Percentiles rank a stretch among this genome's conserved stretches.
phyloP scores from a whole-genome alignment of 2,888 invertebrate species.

The Byasa hedistus region DNA sequence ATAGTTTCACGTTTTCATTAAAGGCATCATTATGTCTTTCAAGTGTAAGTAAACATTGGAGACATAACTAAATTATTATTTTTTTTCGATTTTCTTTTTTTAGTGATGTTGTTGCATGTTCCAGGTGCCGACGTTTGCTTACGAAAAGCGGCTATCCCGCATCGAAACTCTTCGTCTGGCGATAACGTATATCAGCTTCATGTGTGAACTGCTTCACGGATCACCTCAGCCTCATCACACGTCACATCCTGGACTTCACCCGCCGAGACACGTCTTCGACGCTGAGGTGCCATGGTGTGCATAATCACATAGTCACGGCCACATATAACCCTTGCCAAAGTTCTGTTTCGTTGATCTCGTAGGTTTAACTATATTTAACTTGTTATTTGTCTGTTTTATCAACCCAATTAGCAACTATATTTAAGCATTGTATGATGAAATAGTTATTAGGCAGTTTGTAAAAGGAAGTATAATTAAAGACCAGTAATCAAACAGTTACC shows the following conservation, averaged over 20 bases:
- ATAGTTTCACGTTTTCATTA: too few species aligned
- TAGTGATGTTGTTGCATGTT: neutral
- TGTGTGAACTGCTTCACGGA: constrained; percentile 92
- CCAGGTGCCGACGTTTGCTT: constrained; percentile 96
- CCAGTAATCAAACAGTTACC: too few species aligned
- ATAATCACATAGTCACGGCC: constrained; percentile 37
- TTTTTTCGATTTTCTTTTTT: too few species aligned
- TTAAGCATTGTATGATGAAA: too few species aligned
- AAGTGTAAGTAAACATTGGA: too few species aligned
- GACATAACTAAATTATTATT: too few species aligned
- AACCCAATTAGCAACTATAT: neutral
- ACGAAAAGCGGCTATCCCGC: constrained; percentile 95
- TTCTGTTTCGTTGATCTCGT: neutral
- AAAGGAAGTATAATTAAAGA: too few species aligned
- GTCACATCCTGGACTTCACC: constrained; percentile 54
- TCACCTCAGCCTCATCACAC: constrained; percentile 74
- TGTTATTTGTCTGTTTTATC: neutral
- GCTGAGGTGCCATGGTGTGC: constrained; percentile 75
- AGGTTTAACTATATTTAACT: neutral
- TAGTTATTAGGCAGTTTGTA: too few species aligned
- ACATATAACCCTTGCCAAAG: neutral
- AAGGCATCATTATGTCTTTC: too few species aligned
- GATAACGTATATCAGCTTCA: constrained; percentile 97
- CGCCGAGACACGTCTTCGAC: constrained; percentile 68
- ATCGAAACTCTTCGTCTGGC: constrained; percentile 97